Evolutionary conservation across 2,888 invertebrate species (phyloP), one percentile per base, ranked within the genome.

Genomic region (Plebejus anna): DNA sequence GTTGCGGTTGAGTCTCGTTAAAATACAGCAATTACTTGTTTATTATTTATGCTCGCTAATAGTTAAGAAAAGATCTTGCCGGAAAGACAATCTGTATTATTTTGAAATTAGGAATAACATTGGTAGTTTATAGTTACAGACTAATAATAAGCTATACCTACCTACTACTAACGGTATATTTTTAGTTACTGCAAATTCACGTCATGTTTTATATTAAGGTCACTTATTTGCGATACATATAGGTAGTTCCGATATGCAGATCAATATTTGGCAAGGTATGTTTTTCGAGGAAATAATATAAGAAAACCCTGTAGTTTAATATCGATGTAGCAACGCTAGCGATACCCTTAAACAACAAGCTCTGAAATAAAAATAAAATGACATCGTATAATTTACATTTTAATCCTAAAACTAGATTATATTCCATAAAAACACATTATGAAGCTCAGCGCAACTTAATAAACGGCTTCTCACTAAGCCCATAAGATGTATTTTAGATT

Each of bases 401-500:
- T 55, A 55, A 55, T 55, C 55, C 55, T 59, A 59, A 7, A 7
- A 22, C 59, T 22, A 7, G 1, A 59, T 22, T 59, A 22, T 61
- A 61, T 61, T 28, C 9, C 9, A 22, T 11, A 28, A 28, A 61
- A 61, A 22, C 11, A 28, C 7, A 59, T 59, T 59, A 59, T 22
- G 22, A 22, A 59, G n/a, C 59, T 66, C 28, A 66, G 11, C 32
- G 61, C 28, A 66, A 66, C 32, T 32, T 13, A 66, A 66, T 66
- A 66, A 66, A 66, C 66, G 66, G 16, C 13, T 36, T 7, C 32
- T 66, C 32, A 36, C 13, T 66, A 66, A 36, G 66, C 66, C 32
- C 32, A 28, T 61, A 32, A 66, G 66, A 66, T 66, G 66, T 66
- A 36, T 66, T 66, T 66, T 36, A 66, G 66, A 66, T 66, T 66